Percentiles rank a stretch among this genome's conserved stretches.
Evolutionary conservation across 92 coral and sea anemone genomes (phyloP).

Genomic region (Zoanthus solanderi): DNA sequence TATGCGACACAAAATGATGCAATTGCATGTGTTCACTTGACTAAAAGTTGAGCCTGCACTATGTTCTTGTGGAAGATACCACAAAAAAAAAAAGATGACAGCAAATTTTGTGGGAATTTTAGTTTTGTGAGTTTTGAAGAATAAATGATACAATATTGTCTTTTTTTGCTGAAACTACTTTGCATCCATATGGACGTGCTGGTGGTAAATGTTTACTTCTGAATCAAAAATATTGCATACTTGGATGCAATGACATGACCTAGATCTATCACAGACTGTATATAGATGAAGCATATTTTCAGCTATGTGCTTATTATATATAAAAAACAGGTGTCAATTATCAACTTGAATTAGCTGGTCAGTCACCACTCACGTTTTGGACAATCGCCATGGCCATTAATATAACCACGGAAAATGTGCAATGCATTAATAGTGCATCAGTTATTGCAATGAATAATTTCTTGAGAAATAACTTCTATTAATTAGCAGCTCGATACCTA

Average conservation of each 20-base stretch:
- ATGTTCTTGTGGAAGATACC: conserved; percentile 3
- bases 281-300: too few relatives aligned
- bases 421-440: too few relatives aligned
- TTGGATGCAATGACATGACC: neutral
- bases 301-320: too few relatives aligned
- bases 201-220: neutral
- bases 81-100: neutral
- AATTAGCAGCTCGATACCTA: too few relatives aligned
- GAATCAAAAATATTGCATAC: neutral
- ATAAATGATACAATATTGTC: neutral
- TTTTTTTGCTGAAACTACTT: neutral
- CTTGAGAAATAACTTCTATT: too few relatives aligned
- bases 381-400: too few relatives aligned
- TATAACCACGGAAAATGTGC: too few relatives aligned
- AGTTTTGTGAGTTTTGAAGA: conserved; percentile 21
- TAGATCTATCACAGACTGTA: too few relatives aligned
- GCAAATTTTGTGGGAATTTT: neutral
- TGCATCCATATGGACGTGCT: neutral
- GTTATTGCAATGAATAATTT: too few relatives aligned
- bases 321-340: too few relatives aligned
- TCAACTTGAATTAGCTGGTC: too few relatives aligned
- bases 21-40: neutral
- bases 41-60: conserved; percentile 14
- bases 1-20: neutral
- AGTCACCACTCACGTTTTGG: too few relatives aligned